phyloP scores from a whole-genome alignment of 2,113 vertebrate genomes.

The Perccottus glenii region DNA sequence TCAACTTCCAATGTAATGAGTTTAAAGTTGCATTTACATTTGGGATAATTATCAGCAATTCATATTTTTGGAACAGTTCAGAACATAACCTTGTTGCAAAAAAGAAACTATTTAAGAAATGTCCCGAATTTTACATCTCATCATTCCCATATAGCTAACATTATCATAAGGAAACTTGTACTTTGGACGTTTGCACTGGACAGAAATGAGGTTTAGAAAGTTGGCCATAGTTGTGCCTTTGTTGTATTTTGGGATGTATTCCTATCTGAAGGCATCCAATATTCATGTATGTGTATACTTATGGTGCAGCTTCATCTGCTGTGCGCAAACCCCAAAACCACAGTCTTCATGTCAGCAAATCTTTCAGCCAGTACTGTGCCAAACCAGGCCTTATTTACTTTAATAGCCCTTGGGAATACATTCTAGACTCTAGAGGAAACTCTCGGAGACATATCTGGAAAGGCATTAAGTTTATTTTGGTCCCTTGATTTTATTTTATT shows the following conservation, averaged over 20 bases:
- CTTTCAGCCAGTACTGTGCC: constrained; percentile 31
- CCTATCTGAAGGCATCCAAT: constrained; percentile 29
- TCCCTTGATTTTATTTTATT: constrained; percentile 24
- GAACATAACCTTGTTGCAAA: not conserved
- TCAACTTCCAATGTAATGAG: too few relatives aligned
- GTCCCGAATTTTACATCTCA: not conserved
- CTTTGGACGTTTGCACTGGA: not conserved
- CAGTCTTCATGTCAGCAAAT: constrained; percentile 58
- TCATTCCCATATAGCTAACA: not conserved
- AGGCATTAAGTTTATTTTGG: constrained; percentile 24
- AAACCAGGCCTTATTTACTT: constrained; percentile 65
- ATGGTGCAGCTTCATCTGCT: constrained; percentile 40
- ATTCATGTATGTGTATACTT: constrained; percentile 21
- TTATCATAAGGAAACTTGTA: constrained; percentile 1
- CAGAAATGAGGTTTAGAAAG: not conserved
- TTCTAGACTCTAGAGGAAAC: constrained; percentile 14
- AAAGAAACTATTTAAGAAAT: not conserved
- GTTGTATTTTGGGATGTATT: constrained; percentile 20
- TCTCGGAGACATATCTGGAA: constrained; percentile 32
- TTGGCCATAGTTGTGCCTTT: not conserved
- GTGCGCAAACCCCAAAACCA: constrained; percentile 36
- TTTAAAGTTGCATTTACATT: too few relatives aligned
- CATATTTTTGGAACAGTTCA: too few relatives aligned
- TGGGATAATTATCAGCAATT: too few relatives aligned
- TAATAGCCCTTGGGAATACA: constrained; percentile 52